A percentile compares a stretch with the other conserved stretches of the same genome.
Evolutionary conservation across 2,113 vertebrate genomes (phyloP).

Genomic region (Dipodomys merriami): DNA sequence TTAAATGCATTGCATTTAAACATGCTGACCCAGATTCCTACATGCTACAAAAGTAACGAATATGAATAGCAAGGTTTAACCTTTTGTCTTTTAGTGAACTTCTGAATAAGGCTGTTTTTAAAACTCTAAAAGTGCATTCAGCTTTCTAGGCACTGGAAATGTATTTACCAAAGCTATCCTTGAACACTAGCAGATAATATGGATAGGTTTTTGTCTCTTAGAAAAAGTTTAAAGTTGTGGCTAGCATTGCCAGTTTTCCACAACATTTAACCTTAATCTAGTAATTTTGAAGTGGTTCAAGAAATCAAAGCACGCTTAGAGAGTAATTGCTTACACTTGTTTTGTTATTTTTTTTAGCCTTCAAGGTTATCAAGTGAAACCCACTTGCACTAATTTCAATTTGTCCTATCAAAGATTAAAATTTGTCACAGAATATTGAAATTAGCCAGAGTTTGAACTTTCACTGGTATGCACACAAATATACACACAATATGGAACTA

Average conservation of each 20-base stretch:
- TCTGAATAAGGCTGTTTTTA: background rate
- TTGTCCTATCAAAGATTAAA: slow-evolving; percentile 67
- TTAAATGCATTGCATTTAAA: background rate
- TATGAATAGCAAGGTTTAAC: background rate
- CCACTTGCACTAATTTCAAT: slow-evolving; percentile 33
- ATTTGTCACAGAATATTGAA: slow-evolving; percentile 63
- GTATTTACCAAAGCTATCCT: background rate
- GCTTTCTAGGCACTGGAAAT: background rate
- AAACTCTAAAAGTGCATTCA: slow-evolving; percentile 5
- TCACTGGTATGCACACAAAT: slow-evolving; percentile 61
- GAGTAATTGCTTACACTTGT: background rate
- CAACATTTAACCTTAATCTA: background rate
- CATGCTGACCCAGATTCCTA: background rate
- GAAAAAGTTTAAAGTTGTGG: slow-evolving; percentile 51
- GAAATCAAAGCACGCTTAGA: slow-evolving; percentile 25
- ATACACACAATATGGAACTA: slow-evolving; percentile 71
- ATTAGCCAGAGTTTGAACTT: slow-evolving; percentile 67
- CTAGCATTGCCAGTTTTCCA: background rate
- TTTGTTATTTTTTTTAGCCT: background rate
- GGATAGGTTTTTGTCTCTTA: background rate
- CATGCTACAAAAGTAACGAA: background rate
- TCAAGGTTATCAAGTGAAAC: slow-evolving; percentile 46
- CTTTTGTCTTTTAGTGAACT: background rate
- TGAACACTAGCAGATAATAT: background rate
- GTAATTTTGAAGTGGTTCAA: slow-evolving; percentile 42